Evolutionary conservation across 2,113 vertebrate species (phyloP), one percentile per base, ranked within the genome.

Genomic region (Rhombomys opimus): DNA sequence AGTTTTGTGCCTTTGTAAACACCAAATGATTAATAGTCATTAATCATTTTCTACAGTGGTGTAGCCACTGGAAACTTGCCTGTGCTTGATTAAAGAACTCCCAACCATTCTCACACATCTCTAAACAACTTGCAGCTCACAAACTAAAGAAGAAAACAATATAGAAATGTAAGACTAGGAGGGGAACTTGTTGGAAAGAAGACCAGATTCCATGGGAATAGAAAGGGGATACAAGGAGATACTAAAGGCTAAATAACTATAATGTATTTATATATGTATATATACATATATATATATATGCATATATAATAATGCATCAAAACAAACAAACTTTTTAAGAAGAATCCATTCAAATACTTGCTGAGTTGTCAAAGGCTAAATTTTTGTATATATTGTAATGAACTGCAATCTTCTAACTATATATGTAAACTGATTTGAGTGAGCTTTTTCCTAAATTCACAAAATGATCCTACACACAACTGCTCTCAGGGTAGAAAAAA

Each of bases 1-100:
- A 46, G 9, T 25, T 93, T 75, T 91, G 18, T 93, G 92, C 54
- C 38, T 89, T 94, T 96, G 72, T 94, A 52, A 97, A 96, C 65
- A 52, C 68, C 15, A 9, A 73, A n/a, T 96, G 59, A 88, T 88
- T 87, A 96, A 93, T 1, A 78, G 88, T 70, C n/a, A 61, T 38
- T 82, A 61, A 61, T 82, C 57, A 38, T 38, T 61, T 61, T 82
- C 35, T 41, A 61, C n/a, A 38, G 22, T 38, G 22, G 22, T 61
- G 12, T 27, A 38, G 35, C 23, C 57, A 38, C 75, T 38, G 13
- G 35, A 82, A 25, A 82, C 7, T 38, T 61, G n/a, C 22, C 22
- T 14, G 35, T 61, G 57, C 57, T 82, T 82, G 22, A 82, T 38
- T 61, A 59, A 38, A 38, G 25, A 82, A 38, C 6, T 0, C 63